Percentiles rank a stretch among this genome's conserved stretches.
Conservation (phyloP, 2,113 vertebrate species). For the Apistogramma diplotaenia region DNA sequence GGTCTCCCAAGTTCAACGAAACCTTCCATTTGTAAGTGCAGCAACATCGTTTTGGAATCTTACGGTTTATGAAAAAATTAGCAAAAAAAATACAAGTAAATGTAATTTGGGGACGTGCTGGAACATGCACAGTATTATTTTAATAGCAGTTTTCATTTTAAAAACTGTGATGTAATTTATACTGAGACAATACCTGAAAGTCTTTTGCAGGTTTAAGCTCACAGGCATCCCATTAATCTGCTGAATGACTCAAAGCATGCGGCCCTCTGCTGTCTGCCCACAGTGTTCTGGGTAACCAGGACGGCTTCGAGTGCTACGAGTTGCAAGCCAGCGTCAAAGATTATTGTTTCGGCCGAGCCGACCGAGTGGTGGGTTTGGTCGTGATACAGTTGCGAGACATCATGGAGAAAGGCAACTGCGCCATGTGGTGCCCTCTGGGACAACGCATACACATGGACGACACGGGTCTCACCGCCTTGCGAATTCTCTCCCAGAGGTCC, state of each 20-base stretch:
- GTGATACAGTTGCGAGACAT: slow-evolving; percentile 91
- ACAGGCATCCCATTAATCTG: neutral
- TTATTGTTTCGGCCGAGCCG: slow-evolving; percentile 97
- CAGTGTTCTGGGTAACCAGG: slow-evolving; percentile 92
- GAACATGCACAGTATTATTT: neutral
- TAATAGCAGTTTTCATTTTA: no score
- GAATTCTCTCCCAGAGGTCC: slow-evolving; percentile 97
- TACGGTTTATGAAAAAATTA: neutral
- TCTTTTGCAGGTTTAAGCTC: neutral
- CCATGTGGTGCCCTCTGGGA: slow-evolving; percentile 93
- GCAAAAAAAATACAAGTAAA: neutral
- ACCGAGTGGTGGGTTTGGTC: slow-evolving; percentile 88
- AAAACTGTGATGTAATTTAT: neutral
- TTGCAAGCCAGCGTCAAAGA: slow-evolving; percentile 96
- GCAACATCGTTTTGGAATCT: neutral
- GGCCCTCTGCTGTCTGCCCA: neutral
- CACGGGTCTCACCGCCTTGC: slow-evolving; percentile 91
- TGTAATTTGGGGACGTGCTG: neutral
- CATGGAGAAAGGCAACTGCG: slow-evolving; percentile 87
- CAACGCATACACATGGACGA: slow-evolving; percentile 92
- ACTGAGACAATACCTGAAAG: neutral
- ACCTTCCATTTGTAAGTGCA: slow-evolving; percentile 92
- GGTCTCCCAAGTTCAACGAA: slow-evolving; percentile 97
- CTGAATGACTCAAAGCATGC: neutral
- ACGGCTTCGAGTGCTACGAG: slow-evolving; percentile 92